These are phyloP conservation scores for Caenorhabditis sp. DNA, from an alignment of 2,888 invertebrate genomes.

Conservation along the genomic window DNA sequence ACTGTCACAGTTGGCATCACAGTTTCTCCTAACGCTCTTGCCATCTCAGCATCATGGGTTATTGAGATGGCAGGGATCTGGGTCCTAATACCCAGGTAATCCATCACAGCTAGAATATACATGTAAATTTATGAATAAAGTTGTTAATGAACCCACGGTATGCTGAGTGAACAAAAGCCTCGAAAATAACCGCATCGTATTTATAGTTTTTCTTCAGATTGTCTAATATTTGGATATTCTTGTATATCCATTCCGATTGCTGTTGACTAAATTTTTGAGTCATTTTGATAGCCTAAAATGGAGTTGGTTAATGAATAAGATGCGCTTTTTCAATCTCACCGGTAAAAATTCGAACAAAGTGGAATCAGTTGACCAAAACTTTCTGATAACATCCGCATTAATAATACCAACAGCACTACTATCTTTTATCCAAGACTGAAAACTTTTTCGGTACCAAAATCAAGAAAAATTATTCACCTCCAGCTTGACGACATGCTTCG, in stretches of 20 bases:
- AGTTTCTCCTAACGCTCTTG: constrained; percentile 15
- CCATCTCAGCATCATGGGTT: constrained; percentile 9
- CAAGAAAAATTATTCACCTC: too few species aligned
- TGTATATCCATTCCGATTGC: neutral
- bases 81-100: constrained; percentile 19
- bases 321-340: neutral
- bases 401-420: neutral
- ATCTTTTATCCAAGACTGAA: neutral
- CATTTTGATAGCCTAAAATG: neutral
- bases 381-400: neutral
- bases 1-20: too few species aligned
- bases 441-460: too few species aligned
- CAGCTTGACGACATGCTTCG: too few species aligned
- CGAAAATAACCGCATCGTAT: constrained; percentile 21
- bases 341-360: constrained; percentile 20
- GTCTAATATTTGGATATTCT: constrained; percentile 13
- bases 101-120: constrained; percentile 1
- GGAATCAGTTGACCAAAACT: too few species aligned
- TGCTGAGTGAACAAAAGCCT: neutral
- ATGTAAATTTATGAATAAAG: constrained; percentile 4
- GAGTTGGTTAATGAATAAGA: constrained; percentile 2
- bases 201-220: constrained; percentile 8
- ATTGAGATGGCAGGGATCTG: constrained; percentile 14
- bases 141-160: constrained; percentile 1
- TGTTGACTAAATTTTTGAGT: constrained; percentile 6